Conservation (phyloP, 2,113 vertebrate species). For the Sisor rabdophorus region DNA sequence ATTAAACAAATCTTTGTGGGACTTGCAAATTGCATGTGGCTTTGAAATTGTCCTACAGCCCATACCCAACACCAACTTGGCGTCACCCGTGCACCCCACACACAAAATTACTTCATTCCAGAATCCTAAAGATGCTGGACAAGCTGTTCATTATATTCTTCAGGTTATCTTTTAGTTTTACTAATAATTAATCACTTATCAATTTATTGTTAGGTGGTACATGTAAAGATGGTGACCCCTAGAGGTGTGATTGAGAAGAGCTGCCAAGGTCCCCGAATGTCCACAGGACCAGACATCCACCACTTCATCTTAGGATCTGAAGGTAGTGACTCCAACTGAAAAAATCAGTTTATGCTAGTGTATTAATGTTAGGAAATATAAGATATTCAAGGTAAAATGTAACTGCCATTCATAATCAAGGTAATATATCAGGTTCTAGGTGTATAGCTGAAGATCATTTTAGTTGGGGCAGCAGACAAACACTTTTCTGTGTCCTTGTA, state of each 20-base stretch:
- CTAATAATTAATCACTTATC: neutral
- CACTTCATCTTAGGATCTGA: slow-evolving; percentile 99
- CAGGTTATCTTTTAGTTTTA: neutral
- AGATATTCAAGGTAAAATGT: neutral
- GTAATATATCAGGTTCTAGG: neutral
- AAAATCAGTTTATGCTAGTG: neutral
- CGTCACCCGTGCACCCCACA: too few species aligned
- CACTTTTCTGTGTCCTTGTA: slow-evolving; percentile 26
- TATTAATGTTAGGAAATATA: neutral
- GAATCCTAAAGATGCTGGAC: too few species aligned
- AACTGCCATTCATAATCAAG: too few species aligned
- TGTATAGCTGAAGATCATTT: neutral
- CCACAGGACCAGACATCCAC: slow-evolving; percentile 93
- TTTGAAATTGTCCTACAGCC: too few species aligned
- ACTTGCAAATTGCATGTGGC: too few species aligned
- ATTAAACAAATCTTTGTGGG: too few species aligned
- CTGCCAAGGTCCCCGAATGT: slow-evolving; percentile 94
- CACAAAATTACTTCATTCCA: too few species aligned
- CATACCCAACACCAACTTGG: too few species aligned
- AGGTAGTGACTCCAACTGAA: slow-evolving; percentile 68
- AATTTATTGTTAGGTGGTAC: slow-evolving; percentile 79
- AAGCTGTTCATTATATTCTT: too few species aligned
- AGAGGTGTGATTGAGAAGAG: slow-evolving; percentile 94
- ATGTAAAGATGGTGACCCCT: slow-evolving; percentile 96
- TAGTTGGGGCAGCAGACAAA: neutral